These are phyloP conservation scores for Oceanodroma leucorhoa DNA, from an alignment of 2,797 vertebrate species.

Conservation along the genomic window DNA sequence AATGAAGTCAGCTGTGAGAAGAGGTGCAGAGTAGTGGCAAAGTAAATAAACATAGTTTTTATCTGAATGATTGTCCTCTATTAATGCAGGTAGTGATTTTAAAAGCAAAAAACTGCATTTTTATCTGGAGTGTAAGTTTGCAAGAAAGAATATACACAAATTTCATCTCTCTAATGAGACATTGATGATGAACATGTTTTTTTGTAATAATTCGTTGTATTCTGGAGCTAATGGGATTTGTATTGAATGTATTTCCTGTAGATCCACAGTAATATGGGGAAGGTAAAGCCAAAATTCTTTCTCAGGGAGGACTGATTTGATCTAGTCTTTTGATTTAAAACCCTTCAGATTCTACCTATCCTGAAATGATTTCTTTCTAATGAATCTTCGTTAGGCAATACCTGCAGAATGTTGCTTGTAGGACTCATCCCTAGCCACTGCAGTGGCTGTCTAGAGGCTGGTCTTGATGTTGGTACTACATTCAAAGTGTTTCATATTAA, in stretches of 20 bases:
- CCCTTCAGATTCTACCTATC: background rate
- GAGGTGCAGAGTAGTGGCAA: background rate
- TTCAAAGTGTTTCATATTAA: background rate
- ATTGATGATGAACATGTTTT: background rate
- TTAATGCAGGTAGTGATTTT: background rate
- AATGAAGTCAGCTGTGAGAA: background rate
- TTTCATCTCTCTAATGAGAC: background rate
- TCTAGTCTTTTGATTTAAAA: background rate
- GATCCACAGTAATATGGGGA: background rate
- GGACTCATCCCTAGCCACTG: background rate
- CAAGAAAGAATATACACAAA: background rate
- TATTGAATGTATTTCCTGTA: background rate
- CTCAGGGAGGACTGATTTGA: background rate
- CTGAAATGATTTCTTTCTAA: background rate
- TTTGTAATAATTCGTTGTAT: background rate
- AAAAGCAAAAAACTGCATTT: background rate
- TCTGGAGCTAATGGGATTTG: background rate
- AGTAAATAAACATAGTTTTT: background rate
- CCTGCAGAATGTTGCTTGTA: background rate
- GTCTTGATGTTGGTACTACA: background rate
- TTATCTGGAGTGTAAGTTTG: background rate
- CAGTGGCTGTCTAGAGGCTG: background rate
- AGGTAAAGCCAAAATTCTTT: background rate
- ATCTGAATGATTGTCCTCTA: background rate
- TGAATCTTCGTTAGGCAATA: background rate